Conservation (phyloP, 2,888 invertebrate species). For the Coenonympha arcania region DNA sequence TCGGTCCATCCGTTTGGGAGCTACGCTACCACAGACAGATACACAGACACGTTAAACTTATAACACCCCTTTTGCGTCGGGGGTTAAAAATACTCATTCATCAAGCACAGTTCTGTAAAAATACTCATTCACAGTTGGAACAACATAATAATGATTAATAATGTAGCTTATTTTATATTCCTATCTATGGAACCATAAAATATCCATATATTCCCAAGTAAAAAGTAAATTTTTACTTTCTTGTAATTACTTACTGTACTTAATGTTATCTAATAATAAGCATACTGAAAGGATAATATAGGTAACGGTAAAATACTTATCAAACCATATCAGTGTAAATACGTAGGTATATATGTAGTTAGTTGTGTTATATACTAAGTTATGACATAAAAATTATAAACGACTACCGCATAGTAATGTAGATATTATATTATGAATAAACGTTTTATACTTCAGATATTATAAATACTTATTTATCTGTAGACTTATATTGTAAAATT, state of each 20-base stretch:
- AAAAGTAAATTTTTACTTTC: not conserved
- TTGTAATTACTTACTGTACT: not conserved
- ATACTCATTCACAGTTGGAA: no score
- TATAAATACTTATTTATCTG: not conserved
- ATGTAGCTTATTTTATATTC: no score
- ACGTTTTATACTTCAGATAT: not conserved
- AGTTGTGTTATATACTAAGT: not conserved
- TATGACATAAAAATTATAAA: not conserved
- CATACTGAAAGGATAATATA: not conserved
- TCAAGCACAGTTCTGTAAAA: no score
- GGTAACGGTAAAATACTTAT: constrained; percentile 3
- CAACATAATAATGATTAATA: no score
- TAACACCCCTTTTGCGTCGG: no score
- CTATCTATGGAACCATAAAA: not conserved
- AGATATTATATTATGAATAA: not conserved
- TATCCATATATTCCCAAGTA: not conserved
- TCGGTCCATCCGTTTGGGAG: no score
- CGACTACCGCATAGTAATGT: not conserved
- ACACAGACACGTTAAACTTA: no score
- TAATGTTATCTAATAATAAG: not conserved
- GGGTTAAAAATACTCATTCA: no score
- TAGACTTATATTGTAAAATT: not conserved
- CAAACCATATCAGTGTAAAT: constrained; percentile 14
- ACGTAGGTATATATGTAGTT: not conserved
- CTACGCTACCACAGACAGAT: no score